These are phyloP conservation scores for Aphelenchoides bicaudatus DNA, from an alignment of 2,888 invertebrate genomes.

Conservation along the genomic window DNA sequence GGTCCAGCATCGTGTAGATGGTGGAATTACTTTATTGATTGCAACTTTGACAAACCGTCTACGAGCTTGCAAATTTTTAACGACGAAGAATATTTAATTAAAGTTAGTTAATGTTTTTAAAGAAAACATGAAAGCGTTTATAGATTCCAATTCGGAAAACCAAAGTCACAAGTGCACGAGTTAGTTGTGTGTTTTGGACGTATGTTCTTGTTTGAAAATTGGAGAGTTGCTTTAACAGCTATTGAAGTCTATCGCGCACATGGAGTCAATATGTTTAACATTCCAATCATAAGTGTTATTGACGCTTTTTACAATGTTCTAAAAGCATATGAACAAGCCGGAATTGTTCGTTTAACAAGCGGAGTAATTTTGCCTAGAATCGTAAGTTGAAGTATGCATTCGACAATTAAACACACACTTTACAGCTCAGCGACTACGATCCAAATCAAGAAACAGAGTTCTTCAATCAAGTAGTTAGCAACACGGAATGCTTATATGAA, in stretches of 20 bases:
- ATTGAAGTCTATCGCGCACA: constrained; percentile 21
- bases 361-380: constrained; percentile 14
- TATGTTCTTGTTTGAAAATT: constrained; percentile 23
- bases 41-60: neutral
- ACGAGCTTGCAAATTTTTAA: neutral
- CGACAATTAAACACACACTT: too few relatives aligned
- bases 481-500: constrained; percentile 21
- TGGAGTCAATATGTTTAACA: constrained; percentile 19
- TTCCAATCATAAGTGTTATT: constrained; percentile 19
- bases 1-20: neutral
- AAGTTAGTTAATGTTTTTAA: neutral
- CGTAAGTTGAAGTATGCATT: neutral
- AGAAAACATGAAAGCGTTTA: neutral
- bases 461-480: constrained; percentile 16
- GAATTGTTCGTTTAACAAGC: constrained; percentile 12
- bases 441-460: constrained; percentile 22
- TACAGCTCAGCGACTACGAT: constrained; percentile 1
- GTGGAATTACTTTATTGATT: constrained; percentile 5
- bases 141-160: neutral
- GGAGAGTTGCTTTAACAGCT: constrained; percentile 21
- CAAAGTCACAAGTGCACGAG: neutral
- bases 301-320: constrained; percentile 13
- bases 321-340: constrained; percentile 13
- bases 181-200: constrained; percentile 23
- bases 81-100: neutral